These are phyloP conservation scores for Manis pentadactyla DNA, from an alignment of 2,797 vertebrate genomes.

Conservation along the genomic window DNA sequence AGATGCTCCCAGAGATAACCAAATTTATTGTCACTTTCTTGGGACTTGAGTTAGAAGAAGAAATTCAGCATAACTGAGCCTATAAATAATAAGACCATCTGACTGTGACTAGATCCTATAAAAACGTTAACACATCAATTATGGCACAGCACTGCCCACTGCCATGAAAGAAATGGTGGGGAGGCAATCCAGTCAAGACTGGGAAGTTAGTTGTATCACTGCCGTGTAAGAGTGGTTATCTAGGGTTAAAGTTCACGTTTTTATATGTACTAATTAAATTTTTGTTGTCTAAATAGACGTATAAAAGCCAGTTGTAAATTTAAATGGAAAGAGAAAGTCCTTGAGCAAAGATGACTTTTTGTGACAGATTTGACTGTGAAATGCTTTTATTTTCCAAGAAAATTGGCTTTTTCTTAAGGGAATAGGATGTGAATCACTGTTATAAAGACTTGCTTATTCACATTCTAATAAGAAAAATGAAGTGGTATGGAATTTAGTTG, in stretches of 20 bases:
- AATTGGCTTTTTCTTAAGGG: neutral
- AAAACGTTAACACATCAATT: slow-evolving; percentile 62
- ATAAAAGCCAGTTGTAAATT: slow-evolving; percentile 56
- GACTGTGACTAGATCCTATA: slow-evolving; percentile 51
- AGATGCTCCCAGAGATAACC: slow-evolving; percentile 36
- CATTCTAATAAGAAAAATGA: slow-evolving; percentile 31
- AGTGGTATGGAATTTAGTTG: neutral
- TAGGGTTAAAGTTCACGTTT: slow-evolving; percentile 57
- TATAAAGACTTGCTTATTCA: slow-evolving; percentile 2
- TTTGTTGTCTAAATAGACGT: slow-evolving; percentile 39
- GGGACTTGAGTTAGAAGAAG: slow-evolving; percentile 28
- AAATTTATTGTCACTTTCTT: slow-evolving; percentile 50
- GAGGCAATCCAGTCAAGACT: slow-evolving; percentile 46
- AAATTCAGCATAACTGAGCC: slow-evolving; percentile 39
- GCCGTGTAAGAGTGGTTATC: slow-evolving; percentile 58
- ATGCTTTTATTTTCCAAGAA: neutral
- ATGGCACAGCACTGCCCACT: slow-evolving; percentile 43
- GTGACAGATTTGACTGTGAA: slow-evolving; percentile 7
- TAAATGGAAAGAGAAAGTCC: slow-evolving; percentile 57
- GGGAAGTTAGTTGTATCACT: slow-evolving; percentile 44
- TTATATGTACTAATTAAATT: slow-evolving; percentile 40
- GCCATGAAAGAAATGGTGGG: slow-evolving; percentile 29
- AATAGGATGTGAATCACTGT: neutral
- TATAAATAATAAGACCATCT: slow-evolving; percentile 63
- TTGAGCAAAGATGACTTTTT: slow-evolving; percentile 5